phyloP scores from a whole-genome alignment of 2,888 invertebrate species.

The Parascotia fuliginaria region DNA sequence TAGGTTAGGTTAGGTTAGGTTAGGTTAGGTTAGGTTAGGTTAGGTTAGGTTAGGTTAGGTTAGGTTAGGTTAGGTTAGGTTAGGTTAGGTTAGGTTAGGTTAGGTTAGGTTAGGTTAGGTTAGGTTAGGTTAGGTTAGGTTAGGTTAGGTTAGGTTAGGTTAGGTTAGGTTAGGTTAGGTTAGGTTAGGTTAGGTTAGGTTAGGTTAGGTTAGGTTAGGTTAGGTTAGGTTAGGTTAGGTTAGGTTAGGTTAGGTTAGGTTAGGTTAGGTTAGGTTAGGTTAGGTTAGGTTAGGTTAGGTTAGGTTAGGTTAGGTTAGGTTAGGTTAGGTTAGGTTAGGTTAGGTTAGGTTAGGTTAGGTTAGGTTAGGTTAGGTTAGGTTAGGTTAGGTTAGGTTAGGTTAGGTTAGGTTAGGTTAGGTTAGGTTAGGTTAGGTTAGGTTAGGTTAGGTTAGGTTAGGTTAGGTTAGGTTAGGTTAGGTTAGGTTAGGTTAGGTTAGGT shows the following conservation, averaged over 20 bases:
- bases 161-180: conserved; percentile 39
- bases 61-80: conserved; percentile 24
- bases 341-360: no score
- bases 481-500: no score
- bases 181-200: conserved; percentile 40
- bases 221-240: conserved; percentile 40
- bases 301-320: no score
- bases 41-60: conserved; percentile 27
- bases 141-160: conserved; percentile 36
- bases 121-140: conserved; percentile 35
- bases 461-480: no score
- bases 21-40: conserved; percentile 23
- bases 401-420: no score
- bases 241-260: conserved; percentile 37
- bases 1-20: conserved; percentile 29
- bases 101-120: conserved; percentile 39
- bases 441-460: no score
- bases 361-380: no score
- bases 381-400: no score
- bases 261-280: no score
- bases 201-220: conserved; percentile 39
- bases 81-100: conserved; percentile 33
- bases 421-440: no score
- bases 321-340: no score
- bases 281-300: no score